Percentiles rank a stretch among this genome's conserved stretches.
phyloP scores from a whole-genome alignment of 2,888 invertebrate genomes.

The Himalopsyche japonica region DNA sequence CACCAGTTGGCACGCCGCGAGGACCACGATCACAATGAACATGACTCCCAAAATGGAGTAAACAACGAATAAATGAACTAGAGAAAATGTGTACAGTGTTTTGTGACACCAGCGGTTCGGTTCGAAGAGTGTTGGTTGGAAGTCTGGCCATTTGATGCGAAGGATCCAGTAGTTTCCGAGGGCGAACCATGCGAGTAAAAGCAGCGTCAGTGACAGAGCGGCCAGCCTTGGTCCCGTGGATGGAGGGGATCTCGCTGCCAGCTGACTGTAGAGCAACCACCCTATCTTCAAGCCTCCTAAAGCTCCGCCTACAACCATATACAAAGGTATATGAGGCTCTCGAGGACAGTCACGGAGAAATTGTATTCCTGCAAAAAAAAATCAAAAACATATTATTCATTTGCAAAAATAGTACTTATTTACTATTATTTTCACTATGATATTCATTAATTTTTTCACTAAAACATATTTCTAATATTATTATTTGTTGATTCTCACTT shows the following conservation, averaged over 20 bases:
- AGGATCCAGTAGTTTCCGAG: slow-evolving; percentile 81
- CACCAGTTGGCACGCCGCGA: slow-evolving; percentile 71
- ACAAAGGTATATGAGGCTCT: slow-evolving; percentile 76
- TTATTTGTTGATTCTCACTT: too few relatives aligned
- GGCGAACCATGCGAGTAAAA: slow-evolving; percentile 75
- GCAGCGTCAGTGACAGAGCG: slow-evolving; percentile 67
- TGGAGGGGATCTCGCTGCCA: slow-evolving; percentile 55
- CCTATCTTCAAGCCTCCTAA: slow-evolving; percentile 72
- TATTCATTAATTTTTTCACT: too few relatives aligned
- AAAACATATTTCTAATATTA: too few relatives aligned
- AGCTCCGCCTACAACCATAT: slow-evolving; percentile 82
- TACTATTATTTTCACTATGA: too few relatives aligned
- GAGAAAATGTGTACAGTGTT: slow-evolving; percentile 75
- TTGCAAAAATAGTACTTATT: too few relatives aligned
- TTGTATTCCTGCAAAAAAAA: slow-evolving; percentile 66
- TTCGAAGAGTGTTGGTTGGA: slow-evolving; percentile 70
- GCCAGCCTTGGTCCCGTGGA: slow-evolving; percentile 64
- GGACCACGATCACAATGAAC: slow-evolving; percentile 61
- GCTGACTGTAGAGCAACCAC: slow-evolving; percentile 68
- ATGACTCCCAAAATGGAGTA: slow-evolving; percentile 66
- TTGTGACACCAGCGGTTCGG: slow-evolving; percentile 81
- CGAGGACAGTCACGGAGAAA: slow-evolving; percentile 79
- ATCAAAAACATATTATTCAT: not conserved
- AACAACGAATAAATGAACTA: slow-evolving; percentile 72
- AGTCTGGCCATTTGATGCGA: slow-evolving; percentile 77